phyloP scores from a whole-genome alignment of 1,140 invertebrate genomes.

The Papilio xuthus region DNA sequence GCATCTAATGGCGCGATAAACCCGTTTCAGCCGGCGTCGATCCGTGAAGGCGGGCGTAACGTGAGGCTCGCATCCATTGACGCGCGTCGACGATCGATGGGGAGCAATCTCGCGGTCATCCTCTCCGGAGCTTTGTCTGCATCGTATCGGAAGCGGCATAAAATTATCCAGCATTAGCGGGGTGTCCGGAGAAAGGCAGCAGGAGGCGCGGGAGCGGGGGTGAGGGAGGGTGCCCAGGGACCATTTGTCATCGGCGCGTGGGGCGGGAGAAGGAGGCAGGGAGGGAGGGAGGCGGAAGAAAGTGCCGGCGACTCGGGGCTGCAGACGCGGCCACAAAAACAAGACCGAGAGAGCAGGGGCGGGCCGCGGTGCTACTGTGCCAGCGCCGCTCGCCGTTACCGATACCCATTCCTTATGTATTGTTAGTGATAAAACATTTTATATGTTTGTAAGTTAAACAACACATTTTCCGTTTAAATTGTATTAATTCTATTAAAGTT shows the following conservation, averaged over 20 bases:
- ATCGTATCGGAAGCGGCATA: conserved; percentile 65
- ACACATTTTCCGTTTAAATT: neutral
- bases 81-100: conserved; percentile 66
- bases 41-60: conserved; percentile 65
- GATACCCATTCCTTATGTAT: neutral
- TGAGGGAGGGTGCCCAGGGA: conserved; percentile 58
- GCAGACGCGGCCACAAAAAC: conserved; percentile 80
- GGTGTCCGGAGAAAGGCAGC: conserved; percentile 52
- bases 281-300: conserved; percentile 59
- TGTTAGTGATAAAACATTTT: conserved; percentile 1
- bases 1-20: conserved; percentile 63
- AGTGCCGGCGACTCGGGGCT: conserved; percentile 77
- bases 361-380: conserved; percentile 52
- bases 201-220: conserved; percentile 57
- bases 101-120: conserved; percentile 68
- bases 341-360: conserved; percentile 66
- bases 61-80: conserved; percentile 66
- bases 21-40: conserved; percentile 58
- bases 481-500: neutral
- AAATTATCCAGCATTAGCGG: conserved; percentile 76
- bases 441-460: neutral
- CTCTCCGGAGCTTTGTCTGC: conserved; percentile 57
- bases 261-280: conserved; percentile 21
- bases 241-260: conserved; percentile 77
- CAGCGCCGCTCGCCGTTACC: neutral